Percentiles rank a stretch among this genome's conserved stretches.
Conservation (phyloP, 2,113 vertebrate species). For the Coryphaenoides rupestris region DNA sequence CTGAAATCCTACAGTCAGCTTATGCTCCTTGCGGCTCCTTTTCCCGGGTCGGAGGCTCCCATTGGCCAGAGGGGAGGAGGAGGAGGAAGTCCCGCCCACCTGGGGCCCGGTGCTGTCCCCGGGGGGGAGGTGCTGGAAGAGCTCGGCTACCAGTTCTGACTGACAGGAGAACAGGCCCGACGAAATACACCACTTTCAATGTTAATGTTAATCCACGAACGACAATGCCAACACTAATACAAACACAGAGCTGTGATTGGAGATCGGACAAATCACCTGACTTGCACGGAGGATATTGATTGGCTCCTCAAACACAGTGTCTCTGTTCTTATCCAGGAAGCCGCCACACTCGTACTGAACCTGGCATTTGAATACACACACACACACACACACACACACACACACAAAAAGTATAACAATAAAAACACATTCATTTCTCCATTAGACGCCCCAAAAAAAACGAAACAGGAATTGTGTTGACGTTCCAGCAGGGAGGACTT, state of each 20-base stretch:
- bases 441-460: too few relatives aligned
- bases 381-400: too few relatives aligned
- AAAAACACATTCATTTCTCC: too few relatives aligned
- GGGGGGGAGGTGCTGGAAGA: conserved; percentile 67
- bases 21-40: conserved; percentile 67
- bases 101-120: background rate
- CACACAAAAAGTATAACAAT: background rate
- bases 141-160: conserved; percentile 72
- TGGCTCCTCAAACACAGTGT: conserved; percentile 75
- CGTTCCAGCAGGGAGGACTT: too few relatives aligned
- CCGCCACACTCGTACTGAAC: conserved; percentile 76
- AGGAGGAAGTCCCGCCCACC: conserved; percentile 32
- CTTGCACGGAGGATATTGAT: conserved; percentile 79
- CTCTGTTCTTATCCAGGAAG: conserved; percentile 79
- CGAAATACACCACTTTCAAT: background rate
- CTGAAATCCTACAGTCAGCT: conserved; percentile 75
- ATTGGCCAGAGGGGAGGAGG: conserved; percentile 39
- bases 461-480: background rate
- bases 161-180: conserved; percentile 27
- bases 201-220: background rate
- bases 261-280: conserved; percentile 61
- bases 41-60: conserved; percentile 51
- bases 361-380: conserved; percentile 40
- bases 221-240: background rate
- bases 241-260: background rate